Evolutionary conservation across 1,140 invertebrate species (phyloP).

Genomic region (Caenorhabditis inopinata): DNA sequence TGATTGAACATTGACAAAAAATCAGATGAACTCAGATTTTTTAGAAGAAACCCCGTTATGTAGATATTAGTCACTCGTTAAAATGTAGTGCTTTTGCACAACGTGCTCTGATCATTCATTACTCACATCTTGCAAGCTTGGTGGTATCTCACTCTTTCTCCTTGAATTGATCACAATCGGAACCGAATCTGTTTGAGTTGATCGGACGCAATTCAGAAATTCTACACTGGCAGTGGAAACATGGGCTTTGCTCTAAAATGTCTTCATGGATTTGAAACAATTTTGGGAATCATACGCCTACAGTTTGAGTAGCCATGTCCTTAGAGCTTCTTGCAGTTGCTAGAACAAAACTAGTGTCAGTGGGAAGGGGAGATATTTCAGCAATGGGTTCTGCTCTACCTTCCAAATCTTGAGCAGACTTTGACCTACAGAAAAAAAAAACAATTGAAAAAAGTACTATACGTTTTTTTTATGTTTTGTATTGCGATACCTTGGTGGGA

Average conservation of each 20-base stretch:
- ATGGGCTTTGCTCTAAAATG: background rate
- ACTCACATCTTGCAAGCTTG: slow-evolving; percentile 15
- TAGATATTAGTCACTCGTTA: too few species aligned
- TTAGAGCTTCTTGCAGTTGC: background rate
- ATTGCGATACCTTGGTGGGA: slow-evolving; percentile 15
- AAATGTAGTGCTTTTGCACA: too few species aligned
- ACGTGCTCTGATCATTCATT: too few species aligned
- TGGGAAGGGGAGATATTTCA: background rate
- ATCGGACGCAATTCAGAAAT: background rate
- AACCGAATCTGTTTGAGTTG: slow-evolving; percentile 9
- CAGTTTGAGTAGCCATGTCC: slow-evolving; percentile 27
- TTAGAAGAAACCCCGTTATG: too few species aligned
- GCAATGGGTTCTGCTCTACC: background rate
- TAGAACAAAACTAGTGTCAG: background rate
- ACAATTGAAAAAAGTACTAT: background rate
- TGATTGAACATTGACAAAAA: too few species aligned
- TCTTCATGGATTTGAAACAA: background rate
- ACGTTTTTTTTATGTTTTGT: background rate
- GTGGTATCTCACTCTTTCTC: slow-evolving; percentile 19
- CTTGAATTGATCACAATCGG: slow-evolving; percentile 3
- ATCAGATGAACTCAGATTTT: too few species aligned
- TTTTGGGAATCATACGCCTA: background rate
- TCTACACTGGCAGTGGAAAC: background rate
- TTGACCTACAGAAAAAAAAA: background rate
- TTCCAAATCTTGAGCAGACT: slow-evolving; percentile 10